Conservation (phyloP, 1,140 invertebrate genomes). For the Heterodera carotae region DNA sequence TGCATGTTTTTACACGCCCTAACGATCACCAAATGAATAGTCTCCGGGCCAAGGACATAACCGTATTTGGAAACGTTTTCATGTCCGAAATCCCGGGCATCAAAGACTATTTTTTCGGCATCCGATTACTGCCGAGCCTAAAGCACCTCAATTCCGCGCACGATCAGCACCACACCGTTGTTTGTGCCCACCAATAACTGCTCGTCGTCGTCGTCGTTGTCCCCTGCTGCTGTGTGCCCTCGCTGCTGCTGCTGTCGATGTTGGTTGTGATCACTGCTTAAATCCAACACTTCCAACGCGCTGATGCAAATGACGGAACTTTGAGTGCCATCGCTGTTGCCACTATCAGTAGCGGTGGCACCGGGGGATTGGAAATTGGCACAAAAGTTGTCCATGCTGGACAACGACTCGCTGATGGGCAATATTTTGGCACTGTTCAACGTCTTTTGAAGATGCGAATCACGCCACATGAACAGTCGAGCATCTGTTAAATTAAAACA, state of each 20-base stretch:
- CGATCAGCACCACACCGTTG: conserved; percentile 37
- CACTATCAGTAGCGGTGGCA: neutral
- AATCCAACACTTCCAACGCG: conserved; percentile 26
- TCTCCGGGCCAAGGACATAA: too few relatives aligned
- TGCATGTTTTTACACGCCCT: too few relatives aligned
- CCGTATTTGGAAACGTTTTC: too few relatives aligned
- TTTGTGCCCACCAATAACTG: conserved; percentile 51
- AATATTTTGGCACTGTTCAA: conserved; percentile 46
- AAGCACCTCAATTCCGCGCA: conserved; percentile 37
- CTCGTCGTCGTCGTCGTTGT: conserved; percentile 11
- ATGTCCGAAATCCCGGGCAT: too few relatives aligned
- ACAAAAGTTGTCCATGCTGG: conserved; percentile 35
- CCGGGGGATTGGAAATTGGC: neutral
- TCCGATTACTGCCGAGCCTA: too few relatives aligned
- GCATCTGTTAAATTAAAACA: conserved; percentile 26
- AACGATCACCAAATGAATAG: too few relatives aligned
- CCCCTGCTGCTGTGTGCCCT: neutral
- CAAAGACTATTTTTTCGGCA: too few relatives aligned
- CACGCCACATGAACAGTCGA: conserved; percentile 44
- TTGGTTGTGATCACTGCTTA: neutral
- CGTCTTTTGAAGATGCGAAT: conserved; percentile 35
- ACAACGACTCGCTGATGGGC: conserved; percentile 40
- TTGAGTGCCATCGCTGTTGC: conserved; percentile 36
- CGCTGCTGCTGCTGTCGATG: conserved; percentile 18
- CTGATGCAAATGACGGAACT: conserved; percentile 7